Evolutionary conservation across 2,888 invertebrate genomes (phyloP).

Genomic region (Cerastis rubricosa): DNA sequence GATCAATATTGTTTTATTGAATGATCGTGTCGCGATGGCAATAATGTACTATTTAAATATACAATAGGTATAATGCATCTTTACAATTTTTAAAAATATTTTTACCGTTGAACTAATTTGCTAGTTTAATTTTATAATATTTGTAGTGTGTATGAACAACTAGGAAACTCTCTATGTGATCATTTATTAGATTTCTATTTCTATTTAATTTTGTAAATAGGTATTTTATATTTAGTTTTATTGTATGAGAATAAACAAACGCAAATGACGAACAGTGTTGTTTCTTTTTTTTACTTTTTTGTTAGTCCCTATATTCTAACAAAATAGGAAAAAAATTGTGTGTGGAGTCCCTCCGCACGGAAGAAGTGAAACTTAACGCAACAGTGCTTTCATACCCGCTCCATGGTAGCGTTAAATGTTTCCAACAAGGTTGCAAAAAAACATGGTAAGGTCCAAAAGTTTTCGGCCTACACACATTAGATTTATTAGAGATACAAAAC

Average conservation of each 20-base stretch:
- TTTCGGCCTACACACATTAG: no score
- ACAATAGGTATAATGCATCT: constrained; percentile 49
- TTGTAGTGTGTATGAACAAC: constrained; percentile 64
- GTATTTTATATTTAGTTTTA: constrained; percentile 71
- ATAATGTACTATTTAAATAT: constrained; percentile 57
- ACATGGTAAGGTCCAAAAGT: no score
- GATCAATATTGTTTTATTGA: constrained; percentile 30
- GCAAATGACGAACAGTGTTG: constrained; percentile 39
- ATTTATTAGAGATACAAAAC: no score
- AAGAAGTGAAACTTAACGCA: no score
- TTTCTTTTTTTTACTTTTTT: not conserved
- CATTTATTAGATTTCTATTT: constrained; percentile 74
- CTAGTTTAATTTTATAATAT: constrained; percentile 38
- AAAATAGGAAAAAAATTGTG: no score
- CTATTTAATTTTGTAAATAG: constrained; percentile 77
- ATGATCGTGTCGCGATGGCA: constrained; percentile 54
- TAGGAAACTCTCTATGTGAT: constrained; percentile 79
- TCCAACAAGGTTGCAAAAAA: no score
- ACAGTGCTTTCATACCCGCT: no score
- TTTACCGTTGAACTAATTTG: constrained; percentile 39
- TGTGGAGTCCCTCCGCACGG: no score
- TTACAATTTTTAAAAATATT: constrained; percentile 27
- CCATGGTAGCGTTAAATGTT: no score
- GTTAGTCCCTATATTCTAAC: not conserved
- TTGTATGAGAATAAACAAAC: constrained; percentile 73